A percentile compares a stretch with the other conserved stretches of the same genome.
These are phyloP conservation scores for Branchipolynoe longqiensis DNA, from an alignment of 2,888 invertebrate genomes.

Conservation along the genomic window DNA sequence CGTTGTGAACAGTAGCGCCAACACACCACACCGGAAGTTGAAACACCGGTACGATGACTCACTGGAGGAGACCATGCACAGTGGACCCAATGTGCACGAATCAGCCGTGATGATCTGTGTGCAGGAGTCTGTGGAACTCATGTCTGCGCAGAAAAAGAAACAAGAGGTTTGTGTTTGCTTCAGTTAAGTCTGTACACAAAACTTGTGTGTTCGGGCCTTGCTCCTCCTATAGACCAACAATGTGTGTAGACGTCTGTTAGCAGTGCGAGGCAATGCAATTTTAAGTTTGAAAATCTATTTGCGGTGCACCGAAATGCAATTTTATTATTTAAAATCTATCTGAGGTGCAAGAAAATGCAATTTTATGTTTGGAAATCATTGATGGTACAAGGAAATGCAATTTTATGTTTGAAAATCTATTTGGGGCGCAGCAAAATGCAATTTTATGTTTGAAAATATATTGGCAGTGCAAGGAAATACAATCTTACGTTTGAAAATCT, in stretches of 20 bases:
- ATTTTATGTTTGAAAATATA: too few relatives aligned
- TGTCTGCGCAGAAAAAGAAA: background rate
- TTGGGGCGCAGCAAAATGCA: too few relatives aligned
- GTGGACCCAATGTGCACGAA: background rate
- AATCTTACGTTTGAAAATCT: too few relatives aligned
- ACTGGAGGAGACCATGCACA: background rate
- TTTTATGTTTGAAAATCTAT: too few relatives aligned
- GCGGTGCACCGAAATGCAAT: background rate
- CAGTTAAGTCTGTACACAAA: background rate
- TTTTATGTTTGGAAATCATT: background rate
- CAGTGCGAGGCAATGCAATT: background rate
- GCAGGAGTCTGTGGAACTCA: constrained; percentile 14
- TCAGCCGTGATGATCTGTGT: constrained; percentile 11
- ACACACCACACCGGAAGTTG: background rate
- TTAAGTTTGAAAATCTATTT: background rate
- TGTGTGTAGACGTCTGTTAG: too few relatives aligned
- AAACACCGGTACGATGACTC: constrained; percentile 26
- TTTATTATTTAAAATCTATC: background rate
- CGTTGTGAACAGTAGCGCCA: too few relatives aligned
- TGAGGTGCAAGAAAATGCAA: background rate
- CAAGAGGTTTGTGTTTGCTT: constrained; percentile 31
- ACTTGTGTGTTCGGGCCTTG: background rate
- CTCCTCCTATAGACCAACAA: background rate
- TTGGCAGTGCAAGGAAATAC: too few relatives aligned
- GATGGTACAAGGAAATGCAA: too few relatives aligned